Conservation (phyloP, 2,888 invertebrate species). For the Epiblema foenella region DNA sequence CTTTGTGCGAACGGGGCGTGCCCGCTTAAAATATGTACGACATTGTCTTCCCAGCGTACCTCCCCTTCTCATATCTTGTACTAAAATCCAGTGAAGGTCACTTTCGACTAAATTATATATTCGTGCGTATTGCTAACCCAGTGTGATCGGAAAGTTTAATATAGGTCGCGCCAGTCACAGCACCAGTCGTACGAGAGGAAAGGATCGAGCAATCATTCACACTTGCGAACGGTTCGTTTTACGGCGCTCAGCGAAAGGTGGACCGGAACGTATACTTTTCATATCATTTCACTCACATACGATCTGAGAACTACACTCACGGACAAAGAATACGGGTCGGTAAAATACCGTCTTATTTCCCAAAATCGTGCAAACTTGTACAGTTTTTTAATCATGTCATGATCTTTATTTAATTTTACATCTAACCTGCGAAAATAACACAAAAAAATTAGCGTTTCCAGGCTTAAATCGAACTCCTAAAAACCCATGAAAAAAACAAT, state of each 20-base stretch:
- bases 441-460: no score
- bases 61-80: slow-evolving; percentile 75
- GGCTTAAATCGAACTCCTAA: no score
- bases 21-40: slow-evolving; percentile 83
- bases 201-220: slow-evolving; percentile 56
- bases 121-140: slow-evolving; percentile 61
- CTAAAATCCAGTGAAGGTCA: slow-evolving; percentile 73
- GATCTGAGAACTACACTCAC: slow-evolving; percentile 46
- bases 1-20: slow-evolving; percentile 82
- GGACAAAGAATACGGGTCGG: no score
- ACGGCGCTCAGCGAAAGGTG: slow-evolving; percentile 51
- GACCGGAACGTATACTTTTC: slow-evolving; percentile 45
- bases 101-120: slow-evolving; percentile 73
- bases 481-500: no score
- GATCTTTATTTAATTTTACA: no score
- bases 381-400: no score
- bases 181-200: slow-evolving; percentile 50
- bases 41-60: slow-evolving; percentile 79
- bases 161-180: slow-evolving; percentile 61
- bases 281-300: slow-evolving; percentile 48
- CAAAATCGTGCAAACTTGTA: no score
- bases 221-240: slow-evolving; percentile 58
- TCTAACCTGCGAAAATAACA: no score
- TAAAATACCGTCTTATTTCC: no score
- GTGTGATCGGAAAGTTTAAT: slow-evolving; percentile 63